These are phyloP conservation scores for Drosophila asahinai DNA, from an alignment of 1,140 invertebrate species.

Conservation along the genomic window DNA sequence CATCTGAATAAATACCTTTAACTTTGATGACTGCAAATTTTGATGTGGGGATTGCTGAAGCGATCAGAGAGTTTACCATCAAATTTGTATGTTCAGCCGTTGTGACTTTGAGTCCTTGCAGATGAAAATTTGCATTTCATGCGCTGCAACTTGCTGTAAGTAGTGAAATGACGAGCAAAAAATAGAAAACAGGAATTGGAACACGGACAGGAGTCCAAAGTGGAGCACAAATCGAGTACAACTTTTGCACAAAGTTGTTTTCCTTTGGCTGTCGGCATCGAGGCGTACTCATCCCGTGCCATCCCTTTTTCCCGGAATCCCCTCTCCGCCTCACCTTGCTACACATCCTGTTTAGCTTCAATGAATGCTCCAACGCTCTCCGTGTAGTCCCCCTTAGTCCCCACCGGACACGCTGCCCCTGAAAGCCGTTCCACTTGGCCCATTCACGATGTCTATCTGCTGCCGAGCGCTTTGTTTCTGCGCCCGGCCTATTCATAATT, in stretches of 20 bases:
- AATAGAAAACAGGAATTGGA: conserved; percentile 12
- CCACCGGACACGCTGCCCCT: conserved; percentile 1
- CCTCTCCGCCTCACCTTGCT: background rate
- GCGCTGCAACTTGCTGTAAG: conserved; percentile 26
- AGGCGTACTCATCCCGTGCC: conserved; percentile 24
- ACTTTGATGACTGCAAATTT: conserved; percentile 3
- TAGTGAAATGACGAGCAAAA: conserved; percentile 13
- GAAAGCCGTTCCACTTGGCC: conserved; percentile 35
- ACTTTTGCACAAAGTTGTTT: conserved; percentile 58
- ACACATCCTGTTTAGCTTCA: conserved; percentile 34
- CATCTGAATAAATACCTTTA: conserved; percentile 16
- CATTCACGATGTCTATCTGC: conserved; percentile 55
- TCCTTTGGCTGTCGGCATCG: conserved; percentile 54
- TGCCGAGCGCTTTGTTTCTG: conserved; percentile 40
- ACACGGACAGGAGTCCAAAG: conserved; percentile 15
- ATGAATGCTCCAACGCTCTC: conserved; percentile 46
- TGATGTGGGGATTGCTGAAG: conserved; percentile 4
- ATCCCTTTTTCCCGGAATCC: background rate
- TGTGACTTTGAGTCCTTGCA: conserved; percentile 32
- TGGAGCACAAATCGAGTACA: conserved; percentile 51
- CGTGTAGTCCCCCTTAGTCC: background rate
- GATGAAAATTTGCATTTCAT: conserved; percentile 41
- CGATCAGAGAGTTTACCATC: conserved; percentile 23
- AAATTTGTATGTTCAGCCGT: conserved; percentile 29
- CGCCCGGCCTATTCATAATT: conserved; percentile 63